Conservation (phyloP, 2,888 invertebrate genomes). For the Leucoptera coffeella region DNA sequence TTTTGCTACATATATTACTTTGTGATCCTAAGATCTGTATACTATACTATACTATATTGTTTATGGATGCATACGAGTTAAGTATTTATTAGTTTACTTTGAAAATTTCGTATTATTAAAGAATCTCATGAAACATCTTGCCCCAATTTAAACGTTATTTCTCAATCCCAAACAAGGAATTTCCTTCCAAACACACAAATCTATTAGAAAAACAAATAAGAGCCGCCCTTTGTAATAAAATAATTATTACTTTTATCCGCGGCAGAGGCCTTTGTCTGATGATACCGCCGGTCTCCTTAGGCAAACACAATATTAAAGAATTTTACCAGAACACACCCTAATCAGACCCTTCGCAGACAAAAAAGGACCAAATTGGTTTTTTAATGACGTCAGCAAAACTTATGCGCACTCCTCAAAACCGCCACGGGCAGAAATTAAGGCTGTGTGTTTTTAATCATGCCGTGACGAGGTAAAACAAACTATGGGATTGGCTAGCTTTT, state of each 20-base stretch:
- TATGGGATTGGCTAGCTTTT: conserved; percentile 10
- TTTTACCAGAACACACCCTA: conserved; percentile 19
- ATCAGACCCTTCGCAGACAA: conserved; percentile 13
- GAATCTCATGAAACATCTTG: no score
- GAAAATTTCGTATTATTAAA: no score
- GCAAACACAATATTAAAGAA: conserved; percentile 25
- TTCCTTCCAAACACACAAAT: no score
- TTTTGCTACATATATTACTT: no score
- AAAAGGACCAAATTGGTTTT: conserved; percentile 27
- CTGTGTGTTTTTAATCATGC: conserved; percentile 20
- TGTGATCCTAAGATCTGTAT: no score
- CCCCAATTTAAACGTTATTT: no score
- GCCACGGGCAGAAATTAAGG: conserved; percentile 16
- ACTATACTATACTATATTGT: no score
- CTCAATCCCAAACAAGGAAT: no score
- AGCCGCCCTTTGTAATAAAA: conserved; percentile 38
- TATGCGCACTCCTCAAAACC: conserved; percentile 14
- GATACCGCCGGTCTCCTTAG: conserved; percentile 14
- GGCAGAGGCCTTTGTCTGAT: conserved; percentile 18
- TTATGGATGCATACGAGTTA: no score
- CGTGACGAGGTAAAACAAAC: conserved; percentile 47
- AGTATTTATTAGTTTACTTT: no score
- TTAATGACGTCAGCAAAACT: conserved; percentile 41
- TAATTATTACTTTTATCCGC: conserved; percentile 46
- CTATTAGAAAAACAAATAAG: conserved; percentile 53